phyloP scores from a whole-genome alignment of 2,113 vertebrate species.

The Pelecanoides urinatrix region DNA sequence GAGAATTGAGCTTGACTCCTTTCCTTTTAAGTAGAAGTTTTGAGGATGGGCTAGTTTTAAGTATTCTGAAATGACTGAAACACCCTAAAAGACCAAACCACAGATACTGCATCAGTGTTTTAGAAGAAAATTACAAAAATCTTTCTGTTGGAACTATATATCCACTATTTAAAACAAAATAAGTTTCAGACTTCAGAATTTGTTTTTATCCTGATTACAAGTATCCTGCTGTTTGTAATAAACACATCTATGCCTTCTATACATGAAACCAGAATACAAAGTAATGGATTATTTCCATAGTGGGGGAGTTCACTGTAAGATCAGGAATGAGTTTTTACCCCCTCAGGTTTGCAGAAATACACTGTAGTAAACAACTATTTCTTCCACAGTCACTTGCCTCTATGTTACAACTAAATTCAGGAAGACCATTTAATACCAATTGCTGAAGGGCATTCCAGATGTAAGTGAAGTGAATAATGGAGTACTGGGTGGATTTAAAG shows the following conservation, averaged over 20 bases:
- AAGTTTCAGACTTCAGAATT: neutral
- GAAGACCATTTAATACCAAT: neutral
- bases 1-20: neutral
- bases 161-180: neutral
- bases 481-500: neutral
- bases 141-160: neutral
- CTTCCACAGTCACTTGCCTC: neutral
- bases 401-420: neutral
- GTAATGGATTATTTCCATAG: neutral
- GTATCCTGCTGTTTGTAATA: neutral
- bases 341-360: neutral
- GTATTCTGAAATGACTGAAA: neutral
- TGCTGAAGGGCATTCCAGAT: neutral
- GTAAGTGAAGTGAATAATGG: neutral
- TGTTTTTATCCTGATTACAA: neutral
- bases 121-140: neutral
- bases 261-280: neutral
- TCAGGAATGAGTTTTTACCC: neutral
- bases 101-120: rapidly evolving
- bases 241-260: neutral
- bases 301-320: neutral
- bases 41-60: neutral
- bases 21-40: neutral
- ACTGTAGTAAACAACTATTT: neutral
- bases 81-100: neutral